Evolutionary conservation across 2,888 invertebrate species (phyloP).

Genomic region (Meiosimyza decipiens): DNA sequence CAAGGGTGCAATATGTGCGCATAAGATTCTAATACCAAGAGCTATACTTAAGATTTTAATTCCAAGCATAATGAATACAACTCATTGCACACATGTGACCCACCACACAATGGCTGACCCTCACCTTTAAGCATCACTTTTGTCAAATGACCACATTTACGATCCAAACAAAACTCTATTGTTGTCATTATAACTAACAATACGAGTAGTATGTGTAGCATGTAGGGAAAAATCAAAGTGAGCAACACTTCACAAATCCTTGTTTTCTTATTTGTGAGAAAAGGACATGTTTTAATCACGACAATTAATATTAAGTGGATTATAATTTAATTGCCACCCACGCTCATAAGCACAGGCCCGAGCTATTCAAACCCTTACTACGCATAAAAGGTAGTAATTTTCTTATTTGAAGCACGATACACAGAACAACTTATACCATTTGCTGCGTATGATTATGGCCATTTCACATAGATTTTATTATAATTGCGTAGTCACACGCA

Average conservation of each 20-base stretch:
- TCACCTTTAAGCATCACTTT: background rate
- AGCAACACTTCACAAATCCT: too few relatives aligned
- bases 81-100: slow-evolving; percentile 25
- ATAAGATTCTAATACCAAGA: background rate
- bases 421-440: slow-evolving; percentile 19
- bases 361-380: background rate
- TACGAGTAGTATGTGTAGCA: slow-evolving; percentile 34
- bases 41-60: slow-evolving; percentile 6
- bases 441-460: slow-evolving; percentile 35
- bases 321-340: slow-evolving; percentile 61
- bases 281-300: slow-evolving; percentile 54
- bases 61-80: background rate
- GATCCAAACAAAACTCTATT: slow-evolving; percentile 38
- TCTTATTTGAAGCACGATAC: slow-evolving; percentile 15
- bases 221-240: background rate
- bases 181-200: background rate
- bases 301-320: slow-evolving; percentile 65
- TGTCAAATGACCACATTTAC: slow-evolving; percentile 59
- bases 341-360: slow-evolving; percentile 10
- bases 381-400: background rate
- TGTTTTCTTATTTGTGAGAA: slow-evolving; percentile 33
- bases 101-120: background rate
- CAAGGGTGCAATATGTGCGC: background rate
- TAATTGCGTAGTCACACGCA: slow-evolving; percentile 38
- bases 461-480: slow-evolving; percentile 16